These are phyloP conservation scores for Nyleta sp. DNA, from an alignment of 2,888 invertebrate genomes.

Conservation along the genomic window DNA sequence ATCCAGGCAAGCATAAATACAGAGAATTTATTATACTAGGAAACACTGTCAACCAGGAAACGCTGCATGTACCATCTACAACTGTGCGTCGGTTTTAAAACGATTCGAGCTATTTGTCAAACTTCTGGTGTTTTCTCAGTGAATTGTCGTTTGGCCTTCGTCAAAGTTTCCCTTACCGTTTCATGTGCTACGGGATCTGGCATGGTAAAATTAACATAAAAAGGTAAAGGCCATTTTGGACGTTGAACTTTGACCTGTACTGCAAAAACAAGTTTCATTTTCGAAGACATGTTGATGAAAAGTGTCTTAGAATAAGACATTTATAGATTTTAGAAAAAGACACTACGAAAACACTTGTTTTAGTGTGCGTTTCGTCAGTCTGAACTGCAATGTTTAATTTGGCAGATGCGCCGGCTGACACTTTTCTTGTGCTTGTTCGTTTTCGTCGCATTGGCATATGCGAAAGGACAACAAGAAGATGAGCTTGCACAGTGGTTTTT, in stretches of 20 bases:
- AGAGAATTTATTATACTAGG: slow-evolving; percentile 47
- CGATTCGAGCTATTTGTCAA: background rate
- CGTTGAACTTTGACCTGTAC: too few relatives aligned
- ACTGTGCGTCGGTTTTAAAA: slow-evolving; percentile 16
- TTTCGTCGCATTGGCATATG: slow-evolving; percentile 58
- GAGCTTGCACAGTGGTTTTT: slow-evolving; percentile 71
- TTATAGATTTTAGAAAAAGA: too few relatives aligned
- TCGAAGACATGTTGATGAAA: too few relatives aligned
- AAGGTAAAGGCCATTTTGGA: too few relatives aligned
- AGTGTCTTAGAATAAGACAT: too few relatives aligned
- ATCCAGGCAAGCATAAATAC: slow-evolving; percentile 75
- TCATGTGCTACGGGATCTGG: too few relatives aligned
- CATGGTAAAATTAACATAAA: too few relatives aligned
- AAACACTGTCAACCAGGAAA: slow-evolving; percentile 34
- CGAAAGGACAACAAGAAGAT: slow-evolving; percentile 54
- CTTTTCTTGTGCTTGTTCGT: slow-evolving; percentile 52
- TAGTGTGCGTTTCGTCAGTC: too few relatives aligned
- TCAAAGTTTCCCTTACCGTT: too few relatives aligned
- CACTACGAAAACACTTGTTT: too few relatives aligned
- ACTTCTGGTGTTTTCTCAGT: background rate
- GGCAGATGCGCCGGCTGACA: slow-evolving; percentile 70
- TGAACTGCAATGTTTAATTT: background rate
- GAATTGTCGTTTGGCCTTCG: too few relatives aligned
- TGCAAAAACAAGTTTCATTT: too few relatives aligned
- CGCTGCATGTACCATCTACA: slow-evolving; percentile 16